These are phyloP conservation scores for Noctuana brunneofusca DNA, from an alignment of 2,888 invertebrate species.

Conservation along the genomic window DNA sequence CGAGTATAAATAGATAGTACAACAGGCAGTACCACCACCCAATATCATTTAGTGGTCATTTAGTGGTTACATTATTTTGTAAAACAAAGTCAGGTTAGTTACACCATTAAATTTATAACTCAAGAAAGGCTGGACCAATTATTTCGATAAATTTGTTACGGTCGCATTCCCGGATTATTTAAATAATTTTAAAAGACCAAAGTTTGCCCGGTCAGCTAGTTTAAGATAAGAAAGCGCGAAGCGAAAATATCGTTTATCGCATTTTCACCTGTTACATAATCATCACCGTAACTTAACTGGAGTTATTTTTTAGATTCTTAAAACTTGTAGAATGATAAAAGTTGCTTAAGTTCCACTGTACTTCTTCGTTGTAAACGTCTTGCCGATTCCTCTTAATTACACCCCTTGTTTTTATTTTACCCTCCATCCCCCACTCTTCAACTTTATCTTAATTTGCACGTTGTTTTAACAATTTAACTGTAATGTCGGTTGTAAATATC, in stretches of 20 bases:
- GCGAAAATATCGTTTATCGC: neutral
- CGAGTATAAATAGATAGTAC: no score
- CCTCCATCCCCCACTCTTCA: neutral
- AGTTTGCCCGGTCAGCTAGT: no score
- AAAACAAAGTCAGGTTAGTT: no score
- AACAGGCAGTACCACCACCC: no score
- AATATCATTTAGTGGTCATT: no score
- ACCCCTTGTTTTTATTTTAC: constrained; percentile 20
- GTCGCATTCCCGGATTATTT: no score
- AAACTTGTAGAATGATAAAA: constrained; percentile 42
- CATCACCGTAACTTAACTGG: constrained; percentile 36
- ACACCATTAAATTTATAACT: no score
- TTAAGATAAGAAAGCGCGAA: neutral
- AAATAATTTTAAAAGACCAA: no score
- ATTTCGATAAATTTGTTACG: no score
- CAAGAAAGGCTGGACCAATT: no score
- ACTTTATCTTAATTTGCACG: neutral
- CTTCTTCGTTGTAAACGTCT: constrained; percentile 39
- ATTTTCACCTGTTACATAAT: neutral
- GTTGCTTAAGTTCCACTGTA: constrained; percentile 37
- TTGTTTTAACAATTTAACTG: neutral
- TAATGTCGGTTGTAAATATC: neutral
- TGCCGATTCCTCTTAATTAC: constrained; percentile 41
- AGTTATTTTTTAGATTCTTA: constrained; percentile 38
- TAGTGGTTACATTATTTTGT: no score